Evolutionary conservation across 2,888 invertebrate species (phyloP), one percentile per base, ranked within the genome.

Genomic region (Apotomis capreana): DNA sequence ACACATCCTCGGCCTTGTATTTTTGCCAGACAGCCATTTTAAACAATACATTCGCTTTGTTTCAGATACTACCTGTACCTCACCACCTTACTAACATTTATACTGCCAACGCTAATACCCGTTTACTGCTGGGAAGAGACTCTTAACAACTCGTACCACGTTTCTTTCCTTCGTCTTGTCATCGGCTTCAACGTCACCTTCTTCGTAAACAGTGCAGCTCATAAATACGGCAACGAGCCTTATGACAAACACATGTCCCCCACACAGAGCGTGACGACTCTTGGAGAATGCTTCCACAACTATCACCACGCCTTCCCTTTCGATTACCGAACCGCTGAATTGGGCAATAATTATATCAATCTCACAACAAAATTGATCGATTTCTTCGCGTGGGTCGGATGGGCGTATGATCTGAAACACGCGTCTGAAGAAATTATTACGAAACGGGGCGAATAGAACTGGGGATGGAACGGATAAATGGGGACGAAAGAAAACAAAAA

Each of bases 231-330:
- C 40, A 37, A 64, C 40, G 54, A 54, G 37, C 63, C 63, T 54
- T 64, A 64, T 5, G 63, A 64, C 37, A 54, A 52, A 13, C 6
- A 15, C n/a, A 44, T 26, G 26, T 26, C 26, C 26, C 26, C 26
- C 26, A 26, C 26, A 26, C 26, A 26, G 26, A 26, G 26, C 2
- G 26, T 26, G 26, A 26, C 26, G 26, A 26, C 26, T 26, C 26
- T 26, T 26, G 26, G 26, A 26, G 26, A 26, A 26, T 26, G 54
- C 37, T 64, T 15, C 54, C 63, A 65, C 5, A 65, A 65, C 26
- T 65, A 57, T 26, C 65, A 65, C 36, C 65, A 65, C n/a, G 65
- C n/a, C 2, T 65, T 65, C 44, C 65, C 26, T 26, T 26, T 26
- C 26, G 26, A 26, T 26, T 26, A 26, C 26, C 26, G 26, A 26